Conservation (phyloP, 2,113 vertebrate species). For the Atlantisia rogersi region DNA sequence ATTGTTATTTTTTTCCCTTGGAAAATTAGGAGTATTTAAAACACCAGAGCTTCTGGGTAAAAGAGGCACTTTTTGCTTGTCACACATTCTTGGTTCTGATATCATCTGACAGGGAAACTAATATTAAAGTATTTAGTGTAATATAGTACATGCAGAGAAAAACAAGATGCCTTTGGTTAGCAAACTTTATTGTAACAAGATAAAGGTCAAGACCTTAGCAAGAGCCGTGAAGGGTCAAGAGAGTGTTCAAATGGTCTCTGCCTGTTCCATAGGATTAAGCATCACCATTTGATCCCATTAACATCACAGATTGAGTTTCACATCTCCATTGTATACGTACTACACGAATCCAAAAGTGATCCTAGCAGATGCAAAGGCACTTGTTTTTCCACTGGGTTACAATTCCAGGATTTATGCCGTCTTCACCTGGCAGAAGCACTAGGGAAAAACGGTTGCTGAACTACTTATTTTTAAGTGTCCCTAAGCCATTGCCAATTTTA, state of each 20-base stretch:
- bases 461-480: neutral
- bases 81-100: neutral
- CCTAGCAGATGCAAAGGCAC: neutral
- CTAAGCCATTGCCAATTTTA: neutral
- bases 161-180: slow-evolving; percentile 6
- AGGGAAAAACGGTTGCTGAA: neutral
- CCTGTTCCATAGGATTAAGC: slow-evolving; percentile 11
- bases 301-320: neutral
- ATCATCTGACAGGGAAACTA: neutral
- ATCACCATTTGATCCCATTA: slow-evolving; percentile 20
- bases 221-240: neutral
- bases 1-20: neutral
- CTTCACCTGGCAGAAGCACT: neutral
- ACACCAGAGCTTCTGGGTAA: neutral
- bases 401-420: neutral
- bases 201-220: slow-evolving; percentile 7
- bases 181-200: neutral
- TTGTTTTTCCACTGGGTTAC: neutral
- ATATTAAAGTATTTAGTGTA: neutral
- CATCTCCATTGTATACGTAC: neutral
- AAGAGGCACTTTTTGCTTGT: neutral
- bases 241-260: neutral
- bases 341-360: neutral
- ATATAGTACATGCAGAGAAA: neutral
- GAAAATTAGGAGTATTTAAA: neutral